A percentile compares a stretch with the other conserved stretches of the same genome.
phyloP scores from a whole-genome alignment of 2,888 invertebrate species.

The Colletes collaris region DNA sequence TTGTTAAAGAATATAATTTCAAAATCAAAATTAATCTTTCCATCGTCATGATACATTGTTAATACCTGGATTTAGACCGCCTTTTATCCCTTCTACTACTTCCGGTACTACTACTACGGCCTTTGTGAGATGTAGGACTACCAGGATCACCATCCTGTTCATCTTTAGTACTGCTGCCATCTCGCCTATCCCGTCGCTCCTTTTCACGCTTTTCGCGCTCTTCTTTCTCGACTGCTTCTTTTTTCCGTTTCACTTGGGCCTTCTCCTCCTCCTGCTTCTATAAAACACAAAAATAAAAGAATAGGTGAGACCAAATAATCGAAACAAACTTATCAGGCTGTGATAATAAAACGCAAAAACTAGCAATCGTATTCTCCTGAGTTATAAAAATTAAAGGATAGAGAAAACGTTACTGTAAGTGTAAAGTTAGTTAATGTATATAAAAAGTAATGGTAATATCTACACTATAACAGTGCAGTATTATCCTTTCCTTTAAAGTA shows the following conservation, averaged over 20 bases:
- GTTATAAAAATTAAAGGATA: constrained; percentile 56
- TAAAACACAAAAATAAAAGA: constrained; percentile 82
- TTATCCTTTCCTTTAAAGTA: constrained; percentile 29
- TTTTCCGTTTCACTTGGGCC: constrained; percentile 87
- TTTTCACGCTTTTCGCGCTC: constrained; percentile 85
- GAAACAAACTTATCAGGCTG: constrained; percentile 63
- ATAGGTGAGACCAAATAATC: constrained; percentile 58
- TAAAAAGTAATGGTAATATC: constrained; percentile 42
- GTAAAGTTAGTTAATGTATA: constrained; percentile 57
- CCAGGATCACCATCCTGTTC: constrained; percentile 77
- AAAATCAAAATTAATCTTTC: too few relatives aligned
- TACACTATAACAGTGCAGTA: constrained; percentile 47
- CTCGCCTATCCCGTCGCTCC: constrained; percentile 82
- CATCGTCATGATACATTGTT: neutral
- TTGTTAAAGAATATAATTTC: too few relatives aligned
- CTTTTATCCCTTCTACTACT: constrained; percentile 81
- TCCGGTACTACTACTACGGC: constrained; percentile 77
- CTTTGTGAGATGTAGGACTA: constrained; percentile 79
- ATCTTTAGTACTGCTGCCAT: constrained; percentile 82
- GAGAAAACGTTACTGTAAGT: constrained; percentile 55
- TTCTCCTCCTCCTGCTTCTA: constrained; percentile 91
- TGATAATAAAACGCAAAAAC: constrained; percentile 73
- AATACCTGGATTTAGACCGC: constrained; percentile 84
- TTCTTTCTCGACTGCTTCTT: constrained; percentile 87
- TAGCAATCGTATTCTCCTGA: constrained; percentile 74